Evolutionary conservation across 2,113 vertebrate genomes (phyloP), one percentile per base, ranked within the genome.

Genomic region (Colistium nudipinnis): DNA sequence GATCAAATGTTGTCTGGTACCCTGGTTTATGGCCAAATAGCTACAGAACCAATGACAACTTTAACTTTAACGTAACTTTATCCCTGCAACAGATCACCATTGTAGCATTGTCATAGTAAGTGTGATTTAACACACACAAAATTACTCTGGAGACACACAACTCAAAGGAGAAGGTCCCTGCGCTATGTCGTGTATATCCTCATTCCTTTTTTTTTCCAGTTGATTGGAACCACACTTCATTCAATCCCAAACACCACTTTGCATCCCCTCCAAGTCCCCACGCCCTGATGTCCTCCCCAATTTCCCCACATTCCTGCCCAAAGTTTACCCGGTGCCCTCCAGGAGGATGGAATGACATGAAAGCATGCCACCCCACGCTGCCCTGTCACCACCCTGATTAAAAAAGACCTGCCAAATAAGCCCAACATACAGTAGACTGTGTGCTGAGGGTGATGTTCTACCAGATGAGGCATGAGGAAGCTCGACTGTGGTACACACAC

Each of bases 341-440:
- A 55, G 28, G 28, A 80, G 38, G 44, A 67, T 24, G 56, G 52
- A 51, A 67, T 62, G 51, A 62, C 66, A 71, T 80, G 47, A 78
- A 85, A 74, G 76, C 64, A 66, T 33, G 74, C 76, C 76, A 74
- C 45, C 72, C 38, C 39, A n/a, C 60, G 14, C 17, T 27, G 53
- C 14, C 9, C n/a, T 64, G n/a, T 45, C 59, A 20, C 28, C 28
- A 47, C 17, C 36, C 41, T 30, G 63, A 77, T 83, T 77, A 82
- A 89, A 77, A 82, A 43, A 49, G 75, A 86, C 72, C 79, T 64
- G 51, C 36, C 80, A 63, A 76, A 78, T 59, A 78, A 61, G 28
- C 63, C 67, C 11, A 59, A 90, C 89, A 89, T n/a, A n/a, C n/a
- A n/a, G n/a, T 84, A 90, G 84, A 86, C 62, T n/a, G 20, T 6